Base-by-base conservation (phyloP, 2,888 invertebrate species). In the Polydrusus tereticollis region DNA sequence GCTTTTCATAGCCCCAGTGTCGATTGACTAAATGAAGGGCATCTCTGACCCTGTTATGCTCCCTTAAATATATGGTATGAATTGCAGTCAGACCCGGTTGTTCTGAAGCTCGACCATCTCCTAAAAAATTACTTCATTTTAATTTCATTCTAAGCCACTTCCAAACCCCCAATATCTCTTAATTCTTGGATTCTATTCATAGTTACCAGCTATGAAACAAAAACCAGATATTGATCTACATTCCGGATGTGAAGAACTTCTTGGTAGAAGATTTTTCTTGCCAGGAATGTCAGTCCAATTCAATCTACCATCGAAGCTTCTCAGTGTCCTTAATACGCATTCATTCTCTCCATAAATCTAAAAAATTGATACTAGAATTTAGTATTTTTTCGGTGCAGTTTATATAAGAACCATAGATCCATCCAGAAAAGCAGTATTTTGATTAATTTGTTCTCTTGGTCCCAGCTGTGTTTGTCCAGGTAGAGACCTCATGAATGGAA, bases 401-500 rank as follows among this genome's bases (percentile, higher is more conserved):
- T 26, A 1, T 14, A 43, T 23, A 38, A 65, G 38, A 69, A 74
- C 75, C 74, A 74, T 93, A 0, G 96, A 96, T 0, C 88, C 93
- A 81, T 97, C 97, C 64, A 98, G 87, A 85, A 92, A 98, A 0
- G 95, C 95, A 0, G 97, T 95, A 82, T 97, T 97, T 83, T 97
- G 95, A 84, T 98, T 98, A 14, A 96, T 92, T 87, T 97, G 97
- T 80, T 97, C 97, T 70, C 98, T 89, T 0, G 96, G 94, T 8
- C 96, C 94, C 52, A 98, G 87, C 64, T 92, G 91, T 79, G 95
- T 92, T 81, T 97, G 97, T 21, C 97, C 97, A 0, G 97, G 96
- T 75, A 98, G 86, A 57, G 96, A 97, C 82, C 97, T 90, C 92
- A 97, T 97, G 84, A 96, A 97, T 0, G 97, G 96, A 86, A 98